Conservation (phyloP, 2,888 invertebrate genomes). For the Acanthosoma haemorrhoidale region DNA sequence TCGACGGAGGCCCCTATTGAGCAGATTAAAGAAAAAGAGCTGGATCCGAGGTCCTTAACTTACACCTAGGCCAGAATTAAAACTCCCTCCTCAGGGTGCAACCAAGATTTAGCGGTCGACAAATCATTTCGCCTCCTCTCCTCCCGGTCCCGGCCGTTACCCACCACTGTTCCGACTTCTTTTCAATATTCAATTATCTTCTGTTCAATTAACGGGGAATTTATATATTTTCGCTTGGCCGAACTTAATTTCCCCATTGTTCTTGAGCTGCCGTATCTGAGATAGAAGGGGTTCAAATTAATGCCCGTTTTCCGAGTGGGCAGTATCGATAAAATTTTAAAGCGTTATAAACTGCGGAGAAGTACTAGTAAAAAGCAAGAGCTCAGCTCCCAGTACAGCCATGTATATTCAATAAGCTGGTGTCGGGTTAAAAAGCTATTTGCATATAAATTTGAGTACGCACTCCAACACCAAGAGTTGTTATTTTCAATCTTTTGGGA, state of each 20-base stretch:
- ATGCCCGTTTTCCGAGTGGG: too few relatives aligned
- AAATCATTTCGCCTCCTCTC: neutral
- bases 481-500: too few relatives aligned
- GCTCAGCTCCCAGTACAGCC: too few relatives aligned
- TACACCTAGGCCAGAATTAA: neutral
- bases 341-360: too few relatives aligned
- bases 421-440: too few relatives aligned
- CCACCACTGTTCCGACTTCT: too few relatives aligned
- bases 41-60: neutral
- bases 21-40: neutral
- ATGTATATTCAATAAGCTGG: too few relatives aligned
- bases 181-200: neutral
- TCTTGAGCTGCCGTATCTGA: neutral
- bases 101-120: neutral
- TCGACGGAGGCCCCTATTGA: neutral
- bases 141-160: neutral
- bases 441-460: too few relatives aligned
- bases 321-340: too few relatives aligned
- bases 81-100: neutral
- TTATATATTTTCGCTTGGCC: constrained; percentile 5
- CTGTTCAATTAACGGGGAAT: neutral
- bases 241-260: neutral
- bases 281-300: neutral
- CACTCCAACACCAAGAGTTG: too few relatives aligned
- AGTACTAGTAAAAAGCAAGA: too few relatives aligned